phyloP scores from a whole-genome alignment of 23 tunicate genomes.

The Clavelina lepadiformis region DNA sequence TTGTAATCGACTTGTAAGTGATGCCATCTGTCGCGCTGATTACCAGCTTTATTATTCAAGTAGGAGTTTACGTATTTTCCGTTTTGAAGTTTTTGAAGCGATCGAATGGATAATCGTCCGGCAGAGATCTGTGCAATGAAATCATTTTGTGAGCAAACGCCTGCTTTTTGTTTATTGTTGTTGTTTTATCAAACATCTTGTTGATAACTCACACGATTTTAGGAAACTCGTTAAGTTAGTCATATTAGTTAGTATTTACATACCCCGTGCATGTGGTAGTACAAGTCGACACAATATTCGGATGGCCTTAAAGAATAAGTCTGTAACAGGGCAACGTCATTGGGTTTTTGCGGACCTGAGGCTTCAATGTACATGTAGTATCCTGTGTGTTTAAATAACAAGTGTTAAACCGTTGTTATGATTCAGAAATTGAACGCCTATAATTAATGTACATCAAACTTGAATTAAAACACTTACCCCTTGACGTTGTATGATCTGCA shows the following conservation, averaged over 20 bases:
- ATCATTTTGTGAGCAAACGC: not conserved
- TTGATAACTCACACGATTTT: too few species aligned
- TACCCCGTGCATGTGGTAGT: constrained; percentile 86
- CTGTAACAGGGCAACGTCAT: constrained; percentile 54
- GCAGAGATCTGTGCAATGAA: constrained; percentile 18
- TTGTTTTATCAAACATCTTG: too few species aligned
- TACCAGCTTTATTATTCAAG: constrained; percentile 25
- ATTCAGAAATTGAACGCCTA: not conserved
- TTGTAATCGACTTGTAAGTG: constrained; percentile 37
- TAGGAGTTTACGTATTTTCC: constrained; percentile 7
- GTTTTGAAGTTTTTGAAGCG: constrained; percentile 42
- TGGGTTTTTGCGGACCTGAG: constrained; percentile 51
- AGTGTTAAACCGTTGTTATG: not conserved
- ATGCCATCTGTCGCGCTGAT: constrained; percentile 56
- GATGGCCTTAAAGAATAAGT: constrained; percentile 48
- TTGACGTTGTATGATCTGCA: constrained; percentile 71
- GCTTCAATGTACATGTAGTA: constrained; percentile 82
- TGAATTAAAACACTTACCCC: constrained; percentile 26
- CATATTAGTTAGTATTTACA: constrained; percentile 7
- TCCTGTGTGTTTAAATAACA: constrained; percentile 25
- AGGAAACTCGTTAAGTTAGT: not conserved
- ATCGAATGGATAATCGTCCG: constrained; percentile 47
- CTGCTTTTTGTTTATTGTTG: not conserved
- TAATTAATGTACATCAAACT: not conserved
- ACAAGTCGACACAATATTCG: constrained; percentile 47